These are phyloP conservation scores for Neopipo cinnamomea DNA, from an alignment of 2,113 vertebrate genomes.

Conservation along the genomic window DNA sequence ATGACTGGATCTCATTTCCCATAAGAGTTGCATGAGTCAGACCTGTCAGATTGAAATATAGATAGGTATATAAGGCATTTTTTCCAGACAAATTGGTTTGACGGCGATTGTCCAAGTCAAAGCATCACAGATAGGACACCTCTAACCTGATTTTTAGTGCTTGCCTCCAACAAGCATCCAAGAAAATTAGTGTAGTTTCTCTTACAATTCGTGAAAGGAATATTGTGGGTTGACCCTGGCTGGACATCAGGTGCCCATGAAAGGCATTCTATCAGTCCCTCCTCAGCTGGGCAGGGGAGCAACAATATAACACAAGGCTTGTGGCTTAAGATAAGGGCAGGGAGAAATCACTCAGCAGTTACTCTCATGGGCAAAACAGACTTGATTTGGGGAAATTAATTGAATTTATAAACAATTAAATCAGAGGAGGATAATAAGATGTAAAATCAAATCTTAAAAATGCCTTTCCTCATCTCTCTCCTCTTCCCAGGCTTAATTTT, in stretches of 20 bases:
- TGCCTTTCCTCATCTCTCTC: neutral
- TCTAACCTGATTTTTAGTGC: neutral
- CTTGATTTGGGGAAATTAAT: neutral
- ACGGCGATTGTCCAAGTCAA: neutral
- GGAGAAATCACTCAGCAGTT: neutral
- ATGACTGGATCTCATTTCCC: neutral
- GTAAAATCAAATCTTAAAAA: neutral
- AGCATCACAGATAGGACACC: neutral
- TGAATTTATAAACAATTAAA: neutral
- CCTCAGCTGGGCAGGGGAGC: too few species aligned
- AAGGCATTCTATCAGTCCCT: neutral
- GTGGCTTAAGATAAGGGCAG: neutral
- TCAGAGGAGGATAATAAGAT: neutral
- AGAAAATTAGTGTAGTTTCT: neutral
- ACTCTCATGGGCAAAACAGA: neutral
- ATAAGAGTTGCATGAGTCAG: neutral
- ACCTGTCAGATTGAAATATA: neutral
- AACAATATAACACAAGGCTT: neutral
- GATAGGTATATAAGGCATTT: neutral
- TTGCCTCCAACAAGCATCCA: neutral
- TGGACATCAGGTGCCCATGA: neutral
- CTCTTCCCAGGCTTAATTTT: neutral
- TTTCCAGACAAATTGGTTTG: neutral
- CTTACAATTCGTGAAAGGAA: neutral
- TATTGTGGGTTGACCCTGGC: neutral